Conservation (phyloP, 1,140 invertebrate species). For the Aricia agestis region DNA sequence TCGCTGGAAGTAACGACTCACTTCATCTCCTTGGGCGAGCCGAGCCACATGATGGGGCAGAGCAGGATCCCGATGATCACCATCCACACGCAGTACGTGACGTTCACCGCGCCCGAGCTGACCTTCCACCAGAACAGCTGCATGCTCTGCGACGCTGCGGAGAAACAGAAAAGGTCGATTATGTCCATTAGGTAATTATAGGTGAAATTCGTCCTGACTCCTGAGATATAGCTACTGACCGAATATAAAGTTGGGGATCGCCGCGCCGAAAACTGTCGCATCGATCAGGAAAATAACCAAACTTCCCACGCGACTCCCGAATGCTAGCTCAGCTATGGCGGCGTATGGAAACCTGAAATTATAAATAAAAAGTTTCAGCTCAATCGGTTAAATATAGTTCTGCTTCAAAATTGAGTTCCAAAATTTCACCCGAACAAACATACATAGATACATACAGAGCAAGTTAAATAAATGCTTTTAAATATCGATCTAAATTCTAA, state of each 20-base stretch:
- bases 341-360: constrained; percentile 82
- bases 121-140: constrained; percentile 84
- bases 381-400: no score
- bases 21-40: constrained; percentile 90
- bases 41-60: constrained; percentile 88
- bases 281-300: constrained; percentile 83
- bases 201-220: no score
- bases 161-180: background rate
- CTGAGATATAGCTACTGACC: constrained; percentile 69
- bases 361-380: background rate
- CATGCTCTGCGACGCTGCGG: constrained; percentile 83
- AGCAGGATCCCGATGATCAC: constrained; percentile 81
- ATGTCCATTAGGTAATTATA: no score
- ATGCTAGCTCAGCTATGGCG: constrained; percentile 84
- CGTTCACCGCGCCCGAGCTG: constrained; percentile 76
- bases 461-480: no score
- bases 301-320: constrained; percentile 77
- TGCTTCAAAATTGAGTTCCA: no score
- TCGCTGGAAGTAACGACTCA: constrained; percentile 65
- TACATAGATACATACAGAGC: no score
- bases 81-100: constrained; percentile 88
- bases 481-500: no score
- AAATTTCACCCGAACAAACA: no score
- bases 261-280: constrained; percentile 83
- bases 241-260: constrained; percentile 86